Base-by-base conservation (phyloP, 2,888 invertebrate species). In the Dynastes maya region DNA sequence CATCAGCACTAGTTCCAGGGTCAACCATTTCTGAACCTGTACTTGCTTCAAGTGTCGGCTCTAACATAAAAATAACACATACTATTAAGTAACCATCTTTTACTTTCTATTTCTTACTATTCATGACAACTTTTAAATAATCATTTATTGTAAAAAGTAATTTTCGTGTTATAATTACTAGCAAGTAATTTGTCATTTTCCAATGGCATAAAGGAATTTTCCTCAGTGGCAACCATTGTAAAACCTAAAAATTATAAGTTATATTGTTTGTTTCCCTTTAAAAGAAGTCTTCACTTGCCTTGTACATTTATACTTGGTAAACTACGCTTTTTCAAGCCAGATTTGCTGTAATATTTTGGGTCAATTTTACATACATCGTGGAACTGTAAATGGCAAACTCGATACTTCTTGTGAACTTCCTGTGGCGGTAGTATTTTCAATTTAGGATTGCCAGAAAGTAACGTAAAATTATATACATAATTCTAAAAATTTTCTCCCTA, bases 171-270 rank as follows among this genome's bases (percentile, higher is more conserved):
- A 63, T 29, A 63, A 63, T 63, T 63, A 63, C 63, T 8, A 63
- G n/a, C n/a, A 63, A 11, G 22, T 6, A n/a, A 32, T 63, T 63
- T 63, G 27, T 63, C 27, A 63, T 63, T 27, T 29, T 63, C 63
- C 63, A 63, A 63, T 63, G 63, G 22, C 63, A 63, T 63, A 63
- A 63, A 63, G 29, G 6, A 63, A 63, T 63, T 63, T 13, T 63
- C 63, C 63, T 63, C 27, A 32, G 63, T 63, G 63, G 9, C 11
- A 4, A 6, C 63, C 29, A 63, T 32, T 63, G 63, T 29, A 63
- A 63, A 32, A 2, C 63, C 63, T 63, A 63, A 29, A 63, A 29
- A 29, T 63, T 53, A 53, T 53, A 29, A 29, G 2, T 29, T 29
- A 1, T 53, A 53, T 53, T 53, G 53, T 11, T 13, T 53, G 3